Conservation (phyloP, 2,797 vertebrate species). For the Xiphorhynchus erythropygius region DNA sequence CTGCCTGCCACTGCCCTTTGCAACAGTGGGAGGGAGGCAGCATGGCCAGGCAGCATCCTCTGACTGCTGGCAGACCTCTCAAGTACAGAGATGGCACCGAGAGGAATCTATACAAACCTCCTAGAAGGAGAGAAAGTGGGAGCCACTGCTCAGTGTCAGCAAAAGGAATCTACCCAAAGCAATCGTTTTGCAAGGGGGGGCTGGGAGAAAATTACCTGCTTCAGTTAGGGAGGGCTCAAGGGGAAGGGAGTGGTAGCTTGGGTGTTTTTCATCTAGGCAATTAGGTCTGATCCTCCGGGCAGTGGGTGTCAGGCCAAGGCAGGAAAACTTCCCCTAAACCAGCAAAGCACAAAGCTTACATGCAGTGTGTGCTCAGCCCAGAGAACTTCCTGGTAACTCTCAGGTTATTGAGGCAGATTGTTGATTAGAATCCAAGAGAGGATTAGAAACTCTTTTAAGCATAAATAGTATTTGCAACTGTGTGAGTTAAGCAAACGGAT, state of each 20-base stretch:
- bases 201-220: not conserved
- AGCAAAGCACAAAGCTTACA: slow-evolving; percentile 49
- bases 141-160: not conserved
- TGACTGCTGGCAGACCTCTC: not conserved
- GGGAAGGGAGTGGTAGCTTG: slow-evolving; percentile 33
- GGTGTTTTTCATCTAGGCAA: slow-evolving; percentile 44
- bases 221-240: slow-evolving; percentile 18
- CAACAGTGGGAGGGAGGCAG: not conserved
- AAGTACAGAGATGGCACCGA: accelerated
- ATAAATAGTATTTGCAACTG: slow-evolving; percentile 63
- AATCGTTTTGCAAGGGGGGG: not conserved
- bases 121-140: not conserved
- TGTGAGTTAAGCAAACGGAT: slow-evolving; percentile 63
- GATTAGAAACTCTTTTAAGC: slow-evolving; percentile 69
- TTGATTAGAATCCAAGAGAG: slow-evolving; percentile 67
- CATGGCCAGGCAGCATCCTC: not conserved
- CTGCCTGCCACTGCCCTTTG: not conserved
- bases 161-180: not conserved
- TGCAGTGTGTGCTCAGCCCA: not conserved
- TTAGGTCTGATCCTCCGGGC: slow-evolving; percentile 40
- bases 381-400: slow-evolving; percentile 63
- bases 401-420: slow-evolving; percentile 57
- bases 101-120: not conserved
- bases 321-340: slow-evolving; percentile 36
- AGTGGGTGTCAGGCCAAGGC: slow-evolving; percentile 32